phyloP scores from a whole-genome alignment of 92 coral and sea anemone species.

The Chrysogorgia sp. region DNA sequence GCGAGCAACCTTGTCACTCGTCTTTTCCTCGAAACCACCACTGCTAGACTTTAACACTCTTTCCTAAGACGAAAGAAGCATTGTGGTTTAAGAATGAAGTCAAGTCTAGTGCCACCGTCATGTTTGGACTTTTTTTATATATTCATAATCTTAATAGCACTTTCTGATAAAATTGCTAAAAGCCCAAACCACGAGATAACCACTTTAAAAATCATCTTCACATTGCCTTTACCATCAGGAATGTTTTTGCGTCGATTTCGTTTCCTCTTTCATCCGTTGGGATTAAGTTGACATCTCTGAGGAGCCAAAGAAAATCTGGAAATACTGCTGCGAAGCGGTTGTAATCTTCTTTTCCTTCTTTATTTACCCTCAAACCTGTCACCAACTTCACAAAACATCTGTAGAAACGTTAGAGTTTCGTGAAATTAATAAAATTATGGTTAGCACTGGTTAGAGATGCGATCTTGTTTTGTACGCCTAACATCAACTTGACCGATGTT shows the following conservation, averaged over 20 bases:
- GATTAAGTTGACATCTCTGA: conserved; percentile 24
- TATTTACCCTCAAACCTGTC: conserved; percentile 16
- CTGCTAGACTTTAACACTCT: conserved; percentile 18
- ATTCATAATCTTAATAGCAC: no score
- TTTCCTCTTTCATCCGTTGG: conserved; percentile 33
- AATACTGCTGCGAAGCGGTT: conserved; percentile 5
- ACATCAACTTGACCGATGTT: no score
- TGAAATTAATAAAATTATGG: no score
- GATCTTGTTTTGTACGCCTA: no score
- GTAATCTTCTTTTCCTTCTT: conserved; percentile 31
- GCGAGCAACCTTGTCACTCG: conserved; percentile 64
- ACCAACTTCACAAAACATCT: conserved; percentile 33
- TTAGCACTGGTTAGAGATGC: no score
- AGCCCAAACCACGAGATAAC: no score
- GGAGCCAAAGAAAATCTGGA: conserved; percentile 41
- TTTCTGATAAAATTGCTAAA: no score
- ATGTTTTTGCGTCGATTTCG: conserved; percentile 26
- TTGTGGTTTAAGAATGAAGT: no score
- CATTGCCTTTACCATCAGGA: background rate
- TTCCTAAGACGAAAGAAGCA: conserved; percentile 19
- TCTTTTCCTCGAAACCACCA: conserved; percentile 30
- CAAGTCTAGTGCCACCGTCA: no score
- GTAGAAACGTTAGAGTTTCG: background rate
- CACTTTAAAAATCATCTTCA: no score
- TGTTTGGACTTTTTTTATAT: no score